Conservation (phyloP, 2,888 invertebrate genomes). For the Chloroclysta siterata region DNA sequence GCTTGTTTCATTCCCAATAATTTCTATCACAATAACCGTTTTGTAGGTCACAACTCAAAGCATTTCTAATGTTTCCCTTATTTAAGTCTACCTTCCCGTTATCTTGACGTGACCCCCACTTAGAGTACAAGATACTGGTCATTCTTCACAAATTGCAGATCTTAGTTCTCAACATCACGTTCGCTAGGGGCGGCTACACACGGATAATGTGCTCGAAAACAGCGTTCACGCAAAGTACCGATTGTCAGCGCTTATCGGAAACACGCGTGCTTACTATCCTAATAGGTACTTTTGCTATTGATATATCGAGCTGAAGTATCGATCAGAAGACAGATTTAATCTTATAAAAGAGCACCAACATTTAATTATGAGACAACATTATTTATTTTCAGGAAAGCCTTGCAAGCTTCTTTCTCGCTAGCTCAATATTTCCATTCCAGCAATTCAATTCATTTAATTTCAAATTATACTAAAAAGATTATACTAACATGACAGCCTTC, state of each 20-base stretch:
- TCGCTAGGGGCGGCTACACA: constrained; percentile 59
- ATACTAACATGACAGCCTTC: no score
- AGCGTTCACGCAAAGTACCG: constrained; percentile 1
- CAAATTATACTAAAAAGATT: no score
- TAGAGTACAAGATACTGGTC: constrained; percentile 58
- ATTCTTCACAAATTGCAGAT: constrained; percentile 64
- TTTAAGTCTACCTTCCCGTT: constrained; percentile 44
- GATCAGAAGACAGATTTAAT: no score
- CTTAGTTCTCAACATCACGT: constrained; percentile 56
- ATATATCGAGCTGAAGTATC: neutral
- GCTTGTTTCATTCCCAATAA: neutral
- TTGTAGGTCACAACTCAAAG: constrained; percentile 24
- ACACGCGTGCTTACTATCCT: neutral
- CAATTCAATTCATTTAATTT: no score
- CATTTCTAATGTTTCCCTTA: constrained; percentile 36
- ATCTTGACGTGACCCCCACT: constrained; percentile 50
- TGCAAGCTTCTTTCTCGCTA: no score
- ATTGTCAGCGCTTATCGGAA: neutral
- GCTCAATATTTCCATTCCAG: no score
- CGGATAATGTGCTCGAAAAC: constrained; percentile 58
- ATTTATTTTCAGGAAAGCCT: no score
- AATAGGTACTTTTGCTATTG: neutral
- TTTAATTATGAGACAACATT: no score
- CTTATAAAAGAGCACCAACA: no score
- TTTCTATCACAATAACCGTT: constrained; percentile 14